These are phyloP conservation scores for Anser brachyrhynchus DNA, from an alignment of 2,113 vertebrate species.

Conservation along the genomic window DNA sequence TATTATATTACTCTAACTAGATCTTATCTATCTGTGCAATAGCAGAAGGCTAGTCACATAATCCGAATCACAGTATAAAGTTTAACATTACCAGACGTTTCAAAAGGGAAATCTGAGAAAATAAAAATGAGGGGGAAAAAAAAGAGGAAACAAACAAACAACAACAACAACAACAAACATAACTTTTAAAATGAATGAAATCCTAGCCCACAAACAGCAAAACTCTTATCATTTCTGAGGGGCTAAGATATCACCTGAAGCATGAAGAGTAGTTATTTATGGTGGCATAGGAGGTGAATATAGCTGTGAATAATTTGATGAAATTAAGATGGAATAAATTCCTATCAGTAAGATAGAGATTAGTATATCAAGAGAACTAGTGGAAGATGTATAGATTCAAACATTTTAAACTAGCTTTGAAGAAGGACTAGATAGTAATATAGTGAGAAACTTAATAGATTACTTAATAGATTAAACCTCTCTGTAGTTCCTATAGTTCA, in stretches of 20 bases:
- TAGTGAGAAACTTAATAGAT: background rate
- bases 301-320: constrained; percentile 50
- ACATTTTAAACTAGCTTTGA: constrained; percentile 20
- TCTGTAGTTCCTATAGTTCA: background rate
- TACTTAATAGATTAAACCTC: background rate
- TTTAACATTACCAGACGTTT: background rate
- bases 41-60: background rate
- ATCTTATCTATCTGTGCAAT: background rate
- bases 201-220: constrained; percentile 17
- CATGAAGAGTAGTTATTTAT: constrained; percentile 55
- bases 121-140: background rate
- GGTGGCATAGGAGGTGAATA: background rate
- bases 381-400: constrained; percentile 20
- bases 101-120: background rate
- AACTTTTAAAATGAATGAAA: background rate
- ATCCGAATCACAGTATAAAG: background rate
- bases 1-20: background rate
- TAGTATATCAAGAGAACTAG: constrained; percentile 38
- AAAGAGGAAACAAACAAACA: background rate
- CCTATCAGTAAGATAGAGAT: constrained; percentile 15
- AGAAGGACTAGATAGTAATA: background rate
- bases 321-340: constrained; percentile 50
- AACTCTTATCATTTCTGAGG: background rate
- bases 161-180: no score
- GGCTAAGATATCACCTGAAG: constrained; percentile 1